Evolutionary conservation across 2,888 invertebrate genomes (phyloP), one percentile per base, ranked within the genome.

Genomic region (Cactoblastis cactorum): DNA sequence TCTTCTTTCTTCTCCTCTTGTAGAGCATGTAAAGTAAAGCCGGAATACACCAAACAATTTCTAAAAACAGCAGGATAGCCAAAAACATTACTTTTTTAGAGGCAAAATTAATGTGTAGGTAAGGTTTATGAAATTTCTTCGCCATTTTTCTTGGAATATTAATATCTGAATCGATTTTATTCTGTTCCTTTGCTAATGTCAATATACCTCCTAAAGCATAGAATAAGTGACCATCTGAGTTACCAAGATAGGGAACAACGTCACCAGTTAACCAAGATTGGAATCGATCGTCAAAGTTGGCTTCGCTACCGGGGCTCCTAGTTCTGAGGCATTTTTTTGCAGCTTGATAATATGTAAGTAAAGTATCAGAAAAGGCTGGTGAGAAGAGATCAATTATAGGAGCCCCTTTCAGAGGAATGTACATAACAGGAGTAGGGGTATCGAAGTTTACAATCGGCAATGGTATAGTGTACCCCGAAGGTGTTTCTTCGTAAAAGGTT

Each of bases 391-490:
- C 54, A 33, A 84, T 58, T 3, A 82, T 51, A 0, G 79, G 65
- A 11, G 67, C 53, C 38, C 77, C 76, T 61, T 86, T 91, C 47
- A 93, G 85, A 0, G 94, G 94, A 17, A 94, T 62, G 46, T 93
- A 93, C 63, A 94, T 91, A n/a, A 90, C 83, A 28, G 83, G 80
- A 0, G 91, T 85, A n/a, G 80, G 68, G 1, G 67, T 62, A 38
- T 87, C 80, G 74, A 93, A 91, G 61, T 92, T 91, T 33, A 94
- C 85, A 55, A 88, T 88, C 0, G 94, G 94, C 34, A 92, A 70
- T 0, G 93, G 92, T 39, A 92, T 74, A 17, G 67, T 58, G 11
- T 80, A 54, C 6, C 77, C 79, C 8, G 53, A 48, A 0, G 62
- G 53, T 8, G 70, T 70, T 47, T 74, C 81, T 59, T 82, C 77